phyloP scores from a whole-genome alignment of 2,888 invertebrate genomes.

The Diachrysia chrysitis region DNA sequence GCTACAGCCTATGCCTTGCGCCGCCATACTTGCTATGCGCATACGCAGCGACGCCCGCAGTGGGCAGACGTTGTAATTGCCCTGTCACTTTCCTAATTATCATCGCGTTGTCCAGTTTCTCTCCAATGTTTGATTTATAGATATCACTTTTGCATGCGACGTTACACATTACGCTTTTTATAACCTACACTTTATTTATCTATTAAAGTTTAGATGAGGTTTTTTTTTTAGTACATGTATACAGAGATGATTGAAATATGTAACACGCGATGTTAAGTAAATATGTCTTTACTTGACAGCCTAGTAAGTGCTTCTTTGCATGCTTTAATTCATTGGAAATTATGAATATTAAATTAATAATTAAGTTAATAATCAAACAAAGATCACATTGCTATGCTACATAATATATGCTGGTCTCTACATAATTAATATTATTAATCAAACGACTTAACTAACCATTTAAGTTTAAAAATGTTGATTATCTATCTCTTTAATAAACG shows the following conservation, averaged over 20 bases:
- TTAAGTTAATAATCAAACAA: too few relatives aligned
- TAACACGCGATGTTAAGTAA: conserved; percentile 9
- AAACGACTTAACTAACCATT: too few relatives aligned
- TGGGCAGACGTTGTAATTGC: conserved; percentile 78
- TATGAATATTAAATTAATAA: conserved; percentile 26
- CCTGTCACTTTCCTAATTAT: conserved; percentile 85
- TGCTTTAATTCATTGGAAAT: conserved; percentile 15
- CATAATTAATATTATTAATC: too few relatives aligned
- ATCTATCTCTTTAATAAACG: too few relatives aligned
- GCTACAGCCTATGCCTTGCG: conserved; percentile 34
- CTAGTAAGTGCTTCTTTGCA: conserved; percentile 25
- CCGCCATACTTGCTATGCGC: conserved; percentile 62
- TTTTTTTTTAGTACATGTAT: conserved; percentile 11
- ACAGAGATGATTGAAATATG: neutral
- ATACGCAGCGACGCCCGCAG: conserved; percentile 66
- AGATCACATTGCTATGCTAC: too few relatives aligned
- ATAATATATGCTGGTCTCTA: neutral
- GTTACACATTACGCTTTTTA: conserved; percentile 50
- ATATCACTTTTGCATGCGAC: conserved; percentile 73
- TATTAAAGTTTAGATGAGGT: conserved; percentile 23
- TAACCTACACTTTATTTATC: conserved; percentile 27
- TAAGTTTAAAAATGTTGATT: too few relatives aligned
- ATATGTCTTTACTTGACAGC: conserved; percentile 23
- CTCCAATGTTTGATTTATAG: conserved; percentile 77
- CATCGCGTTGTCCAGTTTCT: conserved; percentile 76